Evolutionary conservation across 2,888 invertebrate species (phyloP), one percentile per base, ranked within the genome.

Genomic region (Argyresthia goedartella): DNA sequence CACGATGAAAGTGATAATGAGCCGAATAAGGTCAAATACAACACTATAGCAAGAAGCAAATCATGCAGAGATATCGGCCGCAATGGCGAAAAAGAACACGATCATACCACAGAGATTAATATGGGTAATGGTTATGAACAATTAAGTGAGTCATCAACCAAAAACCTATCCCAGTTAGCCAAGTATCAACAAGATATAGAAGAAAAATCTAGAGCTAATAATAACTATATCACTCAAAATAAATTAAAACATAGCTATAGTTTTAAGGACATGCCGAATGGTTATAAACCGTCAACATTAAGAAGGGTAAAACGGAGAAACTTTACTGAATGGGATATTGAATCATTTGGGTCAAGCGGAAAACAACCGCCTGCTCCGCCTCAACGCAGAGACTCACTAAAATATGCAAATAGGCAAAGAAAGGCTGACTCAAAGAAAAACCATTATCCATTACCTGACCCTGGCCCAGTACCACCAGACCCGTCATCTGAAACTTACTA

Each of bases 151-250:
- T 69, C 73, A 69, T 69, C 79, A 65, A 76, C 65, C 66, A 75
- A 79, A 69, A 82, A 82, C 58, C 71, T 87, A 73, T 88, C 88
- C 59, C 86, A 85, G 64, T 72, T 90, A 69, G 89, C 90, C 55
- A 89, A 90, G 71, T 90, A 90, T 63, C 90, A 90, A 79, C 88
- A 89, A 78, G 88, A 85, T 53, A 88, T 88, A 64, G 87, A 88
- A 67, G 85, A 87, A 64, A 87, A 87, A 55, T 75, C 87, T 16
- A 72, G 82, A 69, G 78, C 81, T 1, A 88, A 90, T 55, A 81
- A 88, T 58, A 86, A 88, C 60, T 73, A 89, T 53, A 82, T 90
- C 59, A 71, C 75, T 63, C 84, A 86, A 65, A 84, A 78, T 67
- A 87, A 87, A 69, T 66, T 87, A 51, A 87, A 86, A 64, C 86